Percentiles rank a stretch among this genome's conserved stretches.
Evolutionary conservation across 1,140 invertebrate species (phyloP).

Genomic region (Drosophila orosa): DNA sequence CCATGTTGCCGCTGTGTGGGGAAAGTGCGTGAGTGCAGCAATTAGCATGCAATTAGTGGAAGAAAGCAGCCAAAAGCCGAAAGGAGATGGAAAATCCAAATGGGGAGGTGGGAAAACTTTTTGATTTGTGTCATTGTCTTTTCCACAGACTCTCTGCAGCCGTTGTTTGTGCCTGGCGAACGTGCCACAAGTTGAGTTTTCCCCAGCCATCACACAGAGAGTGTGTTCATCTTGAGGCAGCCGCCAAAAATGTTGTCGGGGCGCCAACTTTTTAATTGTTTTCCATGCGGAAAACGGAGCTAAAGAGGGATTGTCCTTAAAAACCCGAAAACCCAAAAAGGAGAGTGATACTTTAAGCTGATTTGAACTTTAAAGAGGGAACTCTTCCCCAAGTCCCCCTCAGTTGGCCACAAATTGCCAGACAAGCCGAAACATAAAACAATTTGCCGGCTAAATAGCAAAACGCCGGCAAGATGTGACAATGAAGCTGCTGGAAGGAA

Average conservation of each 20-base stretch:
- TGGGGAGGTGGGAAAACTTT: constrained; percentile 60
- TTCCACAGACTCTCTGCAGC: constrained; percentile 15
- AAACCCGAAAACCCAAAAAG: neutral
- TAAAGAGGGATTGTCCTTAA: neutral
- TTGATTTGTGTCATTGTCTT: constrained; percentile 78
- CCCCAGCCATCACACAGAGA: constrained; percentile 18
- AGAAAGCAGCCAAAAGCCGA: constrained; percentile 11
- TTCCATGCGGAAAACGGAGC: constrained; percentile 10
- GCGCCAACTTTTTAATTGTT: constrained; percentile 78
- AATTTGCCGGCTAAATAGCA: constrained; percentile 76
- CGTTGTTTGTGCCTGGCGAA: constrained; percentile 45
- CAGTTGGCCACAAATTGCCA: constrained; percentile 62
- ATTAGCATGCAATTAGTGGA: constrained; percentile 73
- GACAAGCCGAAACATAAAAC: constrained; percentile 73
- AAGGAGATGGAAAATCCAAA: constrained; percentile 14
- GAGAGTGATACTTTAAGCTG: constrained; percentile 17
- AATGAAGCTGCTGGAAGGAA: constrained; percentile 32
- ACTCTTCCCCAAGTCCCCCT: neutral
- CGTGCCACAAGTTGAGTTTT: constrained; percentile 73
- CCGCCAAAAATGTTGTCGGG: constrained; percentile 63
- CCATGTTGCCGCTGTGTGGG: constrained; percentile 26
- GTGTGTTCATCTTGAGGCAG: constrained; percentile 40
- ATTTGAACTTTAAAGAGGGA: constrained; percentile 22
- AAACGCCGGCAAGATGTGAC: constrained; percentile 62
- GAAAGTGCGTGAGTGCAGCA: constrained; percentile 48